Evolutionary conservation across 1,140 invertebrate genomes (phyloP).

Genomic region (Brachionus paranguensis): DNA sequence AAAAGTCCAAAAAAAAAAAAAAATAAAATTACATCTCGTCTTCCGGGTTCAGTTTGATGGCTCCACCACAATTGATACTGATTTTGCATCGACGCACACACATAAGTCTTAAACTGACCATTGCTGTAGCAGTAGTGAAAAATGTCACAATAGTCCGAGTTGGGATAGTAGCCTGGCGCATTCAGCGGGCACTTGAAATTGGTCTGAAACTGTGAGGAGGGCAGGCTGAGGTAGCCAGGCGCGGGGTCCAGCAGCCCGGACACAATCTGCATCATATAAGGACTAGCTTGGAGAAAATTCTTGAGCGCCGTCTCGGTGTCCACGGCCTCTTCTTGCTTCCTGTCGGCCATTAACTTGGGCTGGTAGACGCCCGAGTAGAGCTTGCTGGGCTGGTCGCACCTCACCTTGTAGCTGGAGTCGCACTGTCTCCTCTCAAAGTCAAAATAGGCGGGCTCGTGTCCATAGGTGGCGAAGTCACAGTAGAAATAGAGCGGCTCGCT

Average conservation of each 20-base stretch:
- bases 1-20: neutral
- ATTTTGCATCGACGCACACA: constrained; percentile 36
- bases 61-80: constrained; percentile 39
- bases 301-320: constrained; percentile 18
- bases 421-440: constrained; percentile 18
- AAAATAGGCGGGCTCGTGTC: constrained; percentile 13
- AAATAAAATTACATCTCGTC: constrained; percentile 6
- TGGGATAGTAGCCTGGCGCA: constrained; percentile 2
- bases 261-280: constrained; percentile 27
- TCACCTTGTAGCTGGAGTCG: neutral
- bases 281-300: neutral
- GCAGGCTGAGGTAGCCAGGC: constrained; percentile 21
- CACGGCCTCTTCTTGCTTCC: neutral
- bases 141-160: constrained; percentile 38
- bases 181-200: constrained; percentile 24
- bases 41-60: constrained; percentile 37
- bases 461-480: constrained; percentile 28
- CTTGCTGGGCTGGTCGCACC: neutral
- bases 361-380: neutral
- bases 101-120: constrained; percentile 29
- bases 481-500: constrained; percentile 33
- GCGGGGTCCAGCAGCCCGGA: constrained; percentile 22
- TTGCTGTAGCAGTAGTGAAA: constrained; percentile 40
- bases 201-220: constrained; percentile 9
- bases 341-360: neutral